Evolutionary conservation across 2,888 invertebrate genomes (phyloP).

Genomic region (Parnassius glacialis): DNA sequence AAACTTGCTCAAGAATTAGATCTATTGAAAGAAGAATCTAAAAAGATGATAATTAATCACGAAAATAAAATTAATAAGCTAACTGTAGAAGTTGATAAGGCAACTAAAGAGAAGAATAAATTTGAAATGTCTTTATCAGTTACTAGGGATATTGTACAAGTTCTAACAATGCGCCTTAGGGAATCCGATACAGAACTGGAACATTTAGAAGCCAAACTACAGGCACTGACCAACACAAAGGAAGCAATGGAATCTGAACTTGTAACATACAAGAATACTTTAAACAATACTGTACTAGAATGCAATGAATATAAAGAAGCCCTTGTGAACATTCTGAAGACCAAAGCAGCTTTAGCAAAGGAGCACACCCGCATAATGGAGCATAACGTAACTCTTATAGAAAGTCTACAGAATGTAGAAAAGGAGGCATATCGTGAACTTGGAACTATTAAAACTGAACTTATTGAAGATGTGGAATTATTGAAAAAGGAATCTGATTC

Average conservation of each 20-base stretch:
- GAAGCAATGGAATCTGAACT: conserved; percentile 63
- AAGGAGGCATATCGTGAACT: conserved; percentile 73
- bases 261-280: conserved; percentile 53
- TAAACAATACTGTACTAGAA: conserved; percentile 62
- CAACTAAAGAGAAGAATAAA: conserved; percentile 74
- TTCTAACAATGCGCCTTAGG: conserved; percentile 77
- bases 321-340: conserved; percentile 69
- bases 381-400: conserved; percentile 70
- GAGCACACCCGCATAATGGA: conserved; percentile 75
- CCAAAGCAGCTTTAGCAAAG: conserved; percentile 69
- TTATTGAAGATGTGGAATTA: conserved; percentile 71
- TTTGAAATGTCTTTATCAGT: conserved; percentile 82
- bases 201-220: conserved; percentile 69
- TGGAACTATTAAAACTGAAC: conserved; percentile 68
- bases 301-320: conserved; percentile 75
- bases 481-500: conserved; percentile 67
- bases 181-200: conserved; percentile 82
- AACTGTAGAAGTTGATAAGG: conserved; percentile 66
- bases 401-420: conserved; percentile 72
- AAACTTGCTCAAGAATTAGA: conserved; percentile 50
- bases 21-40: conserved; percentile 59
- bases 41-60: conserved; percentile 58
- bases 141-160: conserved; percentile 81
- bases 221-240: conserved; percentile 54
- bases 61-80: conserved; percentile 70